phyloP scores from a whole-genome alignment of 2,113 vertebrate species.

The Nycticebus coucang region DNA sequence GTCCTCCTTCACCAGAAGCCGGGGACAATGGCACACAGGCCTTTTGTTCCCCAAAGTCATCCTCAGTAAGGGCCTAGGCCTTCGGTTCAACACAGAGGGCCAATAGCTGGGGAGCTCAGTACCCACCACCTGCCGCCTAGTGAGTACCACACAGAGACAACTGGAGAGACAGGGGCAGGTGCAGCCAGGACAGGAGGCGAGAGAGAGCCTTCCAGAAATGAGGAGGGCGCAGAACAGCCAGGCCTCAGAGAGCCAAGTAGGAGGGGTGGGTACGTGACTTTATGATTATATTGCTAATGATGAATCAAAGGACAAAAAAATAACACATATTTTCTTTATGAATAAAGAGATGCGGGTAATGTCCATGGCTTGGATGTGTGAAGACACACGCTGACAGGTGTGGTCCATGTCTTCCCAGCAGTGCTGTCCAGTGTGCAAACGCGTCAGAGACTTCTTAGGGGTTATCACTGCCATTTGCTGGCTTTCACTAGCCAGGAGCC shows the following conservation, averaged over 20 bases:
- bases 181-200: background rate
- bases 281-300: conserved; percentile 6
- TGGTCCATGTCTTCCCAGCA: background rate
- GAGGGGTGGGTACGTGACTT: background rate
- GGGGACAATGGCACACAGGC: background rate
- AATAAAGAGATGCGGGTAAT: background rate
- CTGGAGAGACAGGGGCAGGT: background rate
- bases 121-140: background rate
- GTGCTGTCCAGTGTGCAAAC: background rate
- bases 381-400: background rate
- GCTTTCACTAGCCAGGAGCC: background rate
- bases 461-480: background rate
- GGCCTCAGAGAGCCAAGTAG: background rate
- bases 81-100: background rate
- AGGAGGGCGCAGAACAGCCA: background rate
- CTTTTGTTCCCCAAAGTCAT: background rate
- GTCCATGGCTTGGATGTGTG: background rate
- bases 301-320: background rate
- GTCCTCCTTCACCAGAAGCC: background rate
- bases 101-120: background rate
- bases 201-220: background rate
- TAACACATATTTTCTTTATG: background rate
- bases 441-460: background rate
- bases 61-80: too few relatives aligned
- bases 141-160: background rate